Percentiles rank a stretch among this genome's conserved stretches.
phyloP scores from a whole-genome alignment of 2,797 vertebrate species.

The Phaenicophaeus curvirostris region DNA sequence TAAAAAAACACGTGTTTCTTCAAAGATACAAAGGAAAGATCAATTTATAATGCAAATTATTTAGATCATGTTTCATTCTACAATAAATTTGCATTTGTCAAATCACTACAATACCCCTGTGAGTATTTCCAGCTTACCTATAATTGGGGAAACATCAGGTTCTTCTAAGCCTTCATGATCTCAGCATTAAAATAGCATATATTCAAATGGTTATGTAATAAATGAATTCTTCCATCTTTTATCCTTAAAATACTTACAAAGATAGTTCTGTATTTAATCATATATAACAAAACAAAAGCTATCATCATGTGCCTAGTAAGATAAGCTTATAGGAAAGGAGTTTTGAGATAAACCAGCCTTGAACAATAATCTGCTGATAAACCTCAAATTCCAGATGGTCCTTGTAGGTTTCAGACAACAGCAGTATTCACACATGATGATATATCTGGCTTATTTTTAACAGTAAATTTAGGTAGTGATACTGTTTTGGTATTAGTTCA shows the following conservation, averaged over 20 bases:
- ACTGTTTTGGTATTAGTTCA: not conserved
- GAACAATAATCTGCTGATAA: constrained; percentile 26
- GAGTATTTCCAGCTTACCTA: not conserved
- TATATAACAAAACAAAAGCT: not conserved
- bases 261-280: not conserved
- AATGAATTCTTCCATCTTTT: not conserved
- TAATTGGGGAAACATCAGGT: not conserved
- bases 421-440: not conserved
- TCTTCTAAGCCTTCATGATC: not conserved
- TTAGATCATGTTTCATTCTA: not conserved
- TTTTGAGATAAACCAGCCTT: constrained; percentile 9
- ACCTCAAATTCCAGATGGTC: constrained; percentile 9
- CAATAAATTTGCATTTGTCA: not conserved
- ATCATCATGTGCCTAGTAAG: not conserved
- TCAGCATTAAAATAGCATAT: not conserved
- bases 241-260: constrained; percentile 7
- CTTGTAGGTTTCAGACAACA: constrained; percentile 6
- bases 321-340: constrained; percentile 4
- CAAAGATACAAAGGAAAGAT: not conserved
- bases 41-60: not conserved
- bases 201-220: not conserved
- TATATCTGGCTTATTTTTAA: not conserved
- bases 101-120: not conserved
- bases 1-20: not conserved
- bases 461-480: not conserved